Conservation (phyloP, 2,113 vertebrate species). For the Raja brachyura region DNA sequence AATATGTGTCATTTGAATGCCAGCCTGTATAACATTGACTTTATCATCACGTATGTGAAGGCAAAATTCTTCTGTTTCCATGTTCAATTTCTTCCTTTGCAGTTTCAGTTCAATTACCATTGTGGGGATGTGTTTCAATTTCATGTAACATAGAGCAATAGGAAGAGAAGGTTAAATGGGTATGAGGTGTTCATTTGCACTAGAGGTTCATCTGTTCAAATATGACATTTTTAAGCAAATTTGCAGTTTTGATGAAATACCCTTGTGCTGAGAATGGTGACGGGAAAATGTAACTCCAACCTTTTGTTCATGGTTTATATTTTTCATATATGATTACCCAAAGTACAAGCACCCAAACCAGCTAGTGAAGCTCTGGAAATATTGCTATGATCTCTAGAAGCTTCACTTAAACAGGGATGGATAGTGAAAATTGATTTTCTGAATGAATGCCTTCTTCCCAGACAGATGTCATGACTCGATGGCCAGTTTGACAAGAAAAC, state of each 20-base stretch:
- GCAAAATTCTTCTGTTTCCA: no score
- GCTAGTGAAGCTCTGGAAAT: background rate
- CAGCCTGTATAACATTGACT: background rate
- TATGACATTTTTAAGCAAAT: background rate
- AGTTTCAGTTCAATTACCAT: background rate
- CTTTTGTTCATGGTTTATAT: background rate
- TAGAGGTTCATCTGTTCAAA: no score
- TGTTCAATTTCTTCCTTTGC: no score
- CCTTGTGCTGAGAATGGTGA: background rate
- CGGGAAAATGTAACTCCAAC: background rate
- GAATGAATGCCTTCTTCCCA: background rate
- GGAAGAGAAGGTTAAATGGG: background rate
- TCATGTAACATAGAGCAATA: background rate
- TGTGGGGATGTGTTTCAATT: background rate
- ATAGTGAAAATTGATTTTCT: background rate
- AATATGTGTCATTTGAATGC: background rate
- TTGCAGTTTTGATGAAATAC: background rate
- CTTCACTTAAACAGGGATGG: background rate
- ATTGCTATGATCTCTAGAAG: background rate
- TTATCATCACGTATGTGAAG: background rate
- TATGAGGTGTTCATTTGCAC: background rate
- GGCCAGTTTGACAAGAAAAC: background rate
- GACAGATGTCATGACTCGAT: background rate
- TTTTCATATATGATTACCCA: background rate
- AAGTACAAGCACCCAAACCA: background rate